phyloP scores from a whole-genome alignment of 1,140 invertebrate species.

The Gryllus bimaculatus region DNA sequence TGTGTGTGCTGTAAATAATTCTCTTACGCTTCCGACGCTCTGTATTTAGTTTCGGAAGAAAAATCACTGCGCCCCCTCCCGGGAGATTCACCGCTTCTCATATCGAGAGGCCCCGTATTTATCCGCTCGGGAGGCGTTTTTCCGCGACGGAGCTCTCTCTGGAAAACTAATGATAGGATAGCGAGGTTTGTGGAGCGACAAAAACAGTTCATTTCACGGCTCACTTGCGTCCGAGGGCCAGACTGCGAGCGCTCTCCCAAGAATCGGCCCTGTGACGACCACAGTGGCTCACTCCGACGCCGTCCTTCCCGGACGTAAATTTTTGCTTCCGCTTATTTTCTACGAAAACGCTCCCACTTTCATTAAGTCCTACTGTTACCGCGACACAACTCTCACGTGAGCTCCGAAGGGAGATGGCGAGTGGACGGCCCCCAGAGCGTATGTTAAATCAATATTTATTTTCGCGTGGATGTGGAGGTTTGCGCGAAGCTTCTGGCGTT shows the following conservation, averaged over 20 bases:
- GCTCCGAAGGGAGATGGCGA: too few relatives aligned
- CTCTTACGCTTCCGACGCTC: too few relatives aligned
- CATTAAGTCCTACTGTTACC: background rate
- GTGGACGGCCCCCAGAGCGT: background rate
- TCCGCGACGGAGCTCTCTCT: background rate
- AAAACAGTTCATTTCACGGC: background rate
- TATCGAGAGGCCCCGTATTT: background rate
- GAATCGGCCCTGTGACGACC: background rate
- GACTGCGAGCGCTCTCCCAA: background rate
- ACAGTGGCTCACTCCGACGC: background rate
- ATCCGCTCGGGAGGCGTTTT: background rate
- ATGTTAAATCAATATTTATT: background rate
- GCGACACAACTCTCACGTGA: background rate
- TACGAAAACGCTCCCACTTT: background rate
- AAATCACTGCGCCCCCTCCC: too few relatives aligned
- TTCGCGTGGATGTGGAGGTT: background rate
- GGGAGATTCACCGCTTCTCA: background rate
- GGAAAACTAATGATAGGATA: background rate
- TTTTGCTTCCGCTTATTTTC: background rate
- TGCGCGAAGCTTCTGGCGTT: background rate
- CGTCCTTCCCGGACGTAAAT: background rate
- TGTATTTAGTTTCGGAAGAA: too few relatives aligned
- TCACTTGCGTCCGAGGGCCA: background rate
- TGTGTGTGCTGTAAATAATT: too few relatives aligned
- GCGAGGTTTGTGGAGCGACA: background rate